phyloP scores from a whole-genome alignment of 2,113 vertebrate genomes.

The Strix uralensis region DNA sequence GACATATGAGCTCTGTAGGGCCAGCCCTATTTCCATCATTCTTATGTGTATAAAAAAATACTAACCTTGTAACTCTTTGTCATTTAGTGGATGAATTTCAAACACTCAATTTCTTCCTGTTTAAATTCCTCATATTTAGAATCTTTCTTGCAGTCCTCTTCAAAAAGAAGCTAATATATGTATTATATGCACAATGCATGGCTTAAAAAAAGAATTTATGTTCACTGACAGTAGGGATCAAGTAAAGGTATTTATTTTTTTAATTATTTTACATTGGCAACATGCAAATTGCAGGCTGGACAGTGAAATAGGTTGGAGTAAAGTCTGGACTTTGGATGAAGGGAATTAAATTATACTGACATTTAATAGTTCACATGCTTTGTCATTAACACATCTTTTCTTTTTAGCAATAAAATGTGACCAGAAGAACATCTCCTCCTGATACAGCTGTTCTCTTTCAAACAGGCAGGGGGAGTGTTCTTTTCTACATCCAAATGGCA shows the following conservation, averaged over 20 bases:
- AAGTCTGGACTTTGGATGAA: not conserved
- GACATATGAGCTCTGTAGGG: not conserved
- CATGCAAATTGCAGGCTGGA: not conserved
- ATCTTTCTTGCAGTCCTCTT: not conserved
- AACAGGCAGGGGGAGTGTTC: not conserved
- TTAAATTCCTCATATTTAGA: not conserved
- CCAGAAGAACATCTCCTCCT: not conserved
- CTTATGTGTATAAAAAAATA: not conserved
- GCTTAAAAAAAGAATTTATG: not conserved
- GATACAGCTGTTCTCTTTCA: not conserved
- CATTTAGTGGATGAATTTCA: not conserved
- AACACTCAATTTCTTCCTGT: not conserved
- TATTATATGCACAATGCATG: not conserved
- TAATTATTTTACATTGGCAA: not conserved
- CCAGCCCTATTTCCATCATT: not conserved
- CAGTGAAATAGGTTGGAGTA: not conserved
- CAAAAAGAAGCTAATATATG: not conserved
- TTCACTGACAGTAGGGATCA: not conserved
- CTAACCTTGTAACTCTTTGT: not conserved
- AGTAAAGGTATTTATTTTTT: not conserved
- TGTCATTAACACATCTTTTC: not conserved
- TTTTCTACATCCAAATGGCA: not conserved
- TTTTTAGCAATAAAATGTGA: not conserved
- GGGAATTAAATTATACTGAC: not conserved
- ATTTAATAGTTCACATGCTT: not conserved